Evolutionary conservation across 2,888 invertebrate species (phyloP).

Genomic region (Rhyacophila evoluta): DNA sequence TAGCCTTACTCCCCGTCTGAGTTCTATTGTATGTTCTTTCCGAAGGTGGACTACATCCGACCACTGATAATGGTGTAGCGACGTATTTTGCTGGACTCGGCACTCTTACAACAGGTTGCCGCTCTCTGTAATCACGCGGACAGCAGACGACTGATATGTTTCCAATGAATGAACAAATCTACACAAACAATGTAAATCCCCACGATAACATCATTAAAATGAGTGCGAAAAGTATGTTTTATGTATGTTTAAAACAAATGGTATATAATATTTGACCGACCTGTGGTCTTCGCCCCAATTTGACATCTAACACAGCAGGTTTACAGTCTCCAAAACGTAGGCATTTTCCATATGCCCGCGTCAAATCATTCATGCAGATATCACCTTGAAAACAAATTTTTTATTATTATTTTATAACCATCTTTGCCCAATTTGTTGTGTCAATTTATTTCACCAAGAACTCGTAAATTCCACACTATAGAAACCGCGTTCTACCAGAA

Average conservation of each 20-base stretch:
- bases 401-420: too few relatives aligned
- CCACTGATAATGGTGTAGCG: neutral
- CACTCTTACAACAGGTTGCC: neutral
- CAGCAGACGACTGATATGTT: slow-evolving; percentile 1
- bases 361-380: neutral
- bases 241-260: too few relatives aligned
- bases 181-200: too few relatives aligned
- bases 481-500: too few relatives aligned
- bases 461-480: too few relatives aligned
- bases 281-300: neutral
- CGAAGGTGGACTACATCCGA: neutral
- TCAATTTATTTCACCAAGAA: too few relatives aligned
- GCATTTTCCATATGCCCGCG: neutral
- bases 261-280: neutral
- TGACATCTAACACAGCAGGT: neutral
- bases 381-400: neutral
- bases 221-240: too few relatives aligned
- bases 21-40: neutral
- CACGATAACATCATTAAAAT: too few relatives aligned
- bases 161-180: slow-evolving; percentile 15
- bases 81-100: neutral
- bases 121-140: neutral
- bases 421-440: too few relatives aligned
- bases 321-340: neutral
- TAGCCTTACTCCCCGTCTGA: neutral